Percentiles rank a stretch among this genome's conserved stretches.
These are phyloP conservation scores for Pherbina coryleti DNA, from an alignment of 2,888 invertebrate genomes.

Conservation along the genomic window DNA sequence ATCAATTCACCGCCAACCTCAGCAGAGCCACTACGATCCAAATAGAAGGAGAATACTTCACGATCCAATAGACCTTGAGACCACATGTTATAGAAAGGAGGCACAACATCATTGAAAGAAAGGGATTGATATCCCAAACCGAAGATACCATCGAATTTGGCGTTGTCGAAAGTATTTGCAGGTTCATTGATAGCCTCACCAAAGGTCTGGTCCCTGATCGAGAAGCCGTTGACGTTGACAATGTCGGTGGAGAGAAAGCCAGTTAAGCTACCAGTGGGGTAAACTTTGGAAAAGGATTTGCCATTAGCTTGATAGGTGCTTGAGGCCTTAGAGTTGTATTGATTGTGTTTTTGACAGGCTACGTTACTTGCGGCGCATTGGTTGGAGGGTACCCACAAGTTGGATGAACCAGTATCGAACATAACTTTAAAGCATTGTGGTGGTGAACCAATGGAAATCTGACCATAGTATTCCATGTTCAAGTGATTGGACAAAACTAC, in stretches of 20 bases:
- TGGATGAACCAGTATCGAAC: conserved; percentile 90
- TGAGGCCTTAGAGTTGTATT: conserved; percentile 90
- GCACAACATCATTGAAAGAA: conserved; percentile 87
- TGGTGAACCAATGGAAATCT: conserved; percentile 87
- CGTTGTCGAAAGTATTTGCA: conserved; percentile 92
- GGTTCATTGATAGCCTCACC: conserved; percentile 95
- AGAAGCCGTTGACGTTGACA: conserved; percentile 78
- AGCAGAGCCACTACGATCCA: conserved; percentile 80
- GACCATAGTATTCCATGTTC: conserved; percentile 54
- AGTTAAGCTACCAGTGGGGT: conserved; percentile 95
- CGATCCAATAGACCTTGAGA: conserved; percentile 77
- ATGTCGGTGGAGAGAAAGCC: conserved; percentile 93
- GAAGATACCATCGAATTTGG: conserved; percentile 97
- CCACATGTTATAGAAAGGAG: conserved; percentile 93
- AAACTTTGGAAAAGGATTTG: conserved; percentile 89
- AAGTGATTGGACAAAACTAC: conserved; percentile 50
- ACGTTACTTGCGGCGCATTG: conserved; percentile 91
- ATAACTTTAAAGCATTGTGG: conserved; percentile 92
- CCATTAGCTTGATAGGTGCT: conserved; percentile 87
- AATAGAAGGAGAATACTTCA: conserved; percentile 93
- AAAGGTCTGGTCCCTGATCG: conserved; percentile 85
- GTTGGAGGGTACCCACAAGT: conserved; percentile 98
- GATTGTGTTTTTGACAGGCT: conserved; percentile 94
- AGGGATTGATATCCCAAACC: conserved; percentile 95
- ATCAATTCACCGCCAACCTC: conserved; percentile 85